Percentiles rank a stretch among this genome's conserved stretches.
These are phyloP conservation scores for Diploscapter pachys DNA, from an alignment of 1,140 invertebrate species.

Conservation along the genomic window DNA sequence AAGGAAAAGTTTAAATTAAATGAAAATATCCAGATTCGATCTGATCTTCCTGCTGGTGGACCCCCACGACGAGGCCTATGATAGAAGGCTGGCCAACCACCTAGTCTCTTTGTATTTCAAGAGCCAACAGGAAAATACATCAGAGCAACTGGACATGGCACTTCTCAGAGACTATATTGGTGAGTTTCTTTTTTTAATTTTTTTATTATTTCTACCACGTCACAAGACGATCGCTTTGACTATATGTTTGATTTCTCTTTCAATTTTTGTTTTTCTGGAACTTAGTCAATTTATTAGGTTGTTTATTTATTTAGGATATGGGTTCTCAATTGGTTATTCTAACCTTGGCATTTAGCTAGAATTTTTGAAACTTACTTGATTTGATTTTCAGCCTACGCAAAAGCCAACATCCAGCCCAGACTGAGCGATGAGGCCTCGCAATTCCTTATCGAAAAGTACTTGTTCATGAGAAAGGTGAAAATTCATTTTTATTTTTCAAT, in stretches of 20 bases:
- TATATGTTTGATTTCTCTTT: background rate
- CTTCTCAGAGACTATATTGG: constrained; percentile 80
- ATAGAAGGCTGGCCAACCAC: constrained; percentile 83
- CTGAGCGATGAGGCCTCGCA: constrained; percentile 85
- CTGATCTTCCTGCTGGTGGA: constrained; percentile 95
- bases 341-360: background rate
- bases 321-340: background rate
- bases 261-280: background rate
- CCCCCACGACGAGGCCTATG: constrained; percentile 88
- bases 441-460: constrained; percentile 83
- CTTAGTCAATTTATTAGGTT: background rate
- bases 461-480: constrained; percentile 80
- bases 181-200: background rate
- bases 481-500: background rate
- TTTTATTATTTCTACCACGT: no score
- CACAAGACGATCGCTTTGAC: background rate
- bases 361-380: background rate
- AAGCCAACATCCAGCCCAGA: constrained; percentile 80
- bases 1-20: background rate
- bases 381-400: constrained; percentile 71
- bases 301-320: background rate
- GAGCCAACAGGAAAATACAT: constrained; percentile 68
- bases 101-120: constrained; percentile 90
- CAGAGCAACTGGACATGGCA: constrained; percentile 69
- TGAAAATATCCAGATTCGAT: constrained; percentile 70